A percentile compares a stretch with the other conserved stretches of the same genome.
Evolutionary conservation across 2,797 vertebrate species (phyloP).

Genomic region (Garrulus glandarius): DNA sequence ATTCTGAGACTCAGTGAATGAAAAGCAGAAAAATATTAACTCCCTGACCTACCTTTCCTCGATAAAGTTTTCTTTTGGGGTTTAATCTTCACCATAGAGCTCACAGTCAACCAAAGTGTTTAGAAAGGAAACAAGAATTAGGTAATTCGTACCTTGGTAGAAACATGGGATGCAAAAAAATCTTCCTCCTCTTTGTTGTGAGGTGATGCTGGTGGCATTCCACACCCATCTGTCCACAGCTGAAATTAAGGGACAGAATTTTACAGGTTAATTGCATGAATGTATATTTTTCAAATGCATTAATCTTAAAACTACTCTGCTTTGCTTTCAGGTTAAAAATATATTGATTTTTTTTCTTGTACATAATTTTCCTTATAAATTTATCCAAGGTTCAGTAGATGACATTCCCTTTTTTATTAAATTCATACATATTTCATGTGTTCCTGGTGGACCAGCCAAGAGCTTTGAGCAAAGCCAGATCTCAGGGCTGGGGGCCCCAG

Average conservation of each 20-base stretch:
- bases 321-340: background rate
- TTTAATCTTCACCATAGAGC: background rate
- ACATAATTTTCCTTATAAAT: background rate
- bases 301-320: background rate
- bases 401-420: background rate
- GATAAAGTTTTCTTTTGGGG: background rate
- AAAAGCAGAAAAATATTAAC: background rate
- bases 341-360: background rate
- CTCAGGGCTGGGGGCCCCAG: background rate
- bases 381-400: background rate
- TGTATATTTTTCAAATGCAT: background rate
- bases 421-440: background rate
- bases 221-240: slow-evolving; percentile 89
- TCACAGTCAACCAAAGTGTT: background rate
- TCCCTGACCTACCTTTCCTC: background rate
- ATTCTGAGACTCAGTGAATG: background rate
- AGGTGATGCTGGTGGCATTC: slow-evolving; percentile 70
- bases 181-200: slow-evolving; percentile 87
- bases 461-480: background rate
- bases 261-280: background rate
- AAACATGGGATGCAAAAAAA: slow-evolving; percentile 87
- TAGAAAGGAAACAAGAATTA: background rate
- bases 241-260: slow-evolving; percentile 51
- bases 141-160: slow-evolving; percentile 61
- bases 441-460: background rate